Percentiles rank a stretch among this genome's conserved stretches.
Evolutionary conservation across 1,140 invertebrate genomes (phyloP).

Genomic region (Heliothis subflexa): DNA sequence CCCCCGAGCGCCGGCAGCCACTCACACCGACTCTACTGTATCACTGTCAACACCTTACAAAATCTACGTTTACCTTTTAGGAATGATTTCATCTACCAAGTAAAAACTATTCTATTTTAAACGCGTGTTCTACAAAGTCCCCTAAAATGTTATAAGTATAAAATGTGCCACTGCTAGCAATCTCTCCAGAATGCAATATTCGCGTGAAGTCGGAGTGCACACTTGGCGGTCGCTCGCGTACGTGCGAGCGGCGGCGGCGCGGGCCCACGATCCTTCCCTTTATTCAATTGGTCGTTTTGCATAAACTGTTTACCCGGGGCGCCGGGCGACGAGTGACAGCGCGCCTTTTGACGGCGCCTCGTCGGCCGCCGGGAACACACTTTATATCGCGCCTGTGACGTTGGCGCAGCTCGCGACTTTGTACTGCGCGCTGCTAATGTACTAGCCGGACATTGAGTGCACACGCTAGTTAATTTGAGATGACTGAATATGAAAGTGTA

Average conservation of each 20-base stretch:
- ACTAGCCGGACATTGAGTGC: too few relatives aligned
- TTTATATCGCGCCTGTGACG: slow-evolving; percentile 15
- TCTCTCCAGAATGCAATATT: background rate
- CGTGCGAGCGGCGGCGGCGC: slow-evolving; percentile 33
- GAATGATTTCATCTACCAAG: background rate
- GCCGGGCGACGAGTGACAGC: slow-evolving; percentile 23
- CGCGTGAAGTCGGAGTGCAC: background rate
- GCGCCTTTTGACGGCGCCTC: slow-evolving; percentile 28
- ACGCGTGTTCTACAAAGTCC: too few relatives aligned
- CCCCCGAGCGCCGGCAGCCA: slow-evolving; percentile 18
- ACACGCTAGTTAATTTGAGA: too few relatives aligned
- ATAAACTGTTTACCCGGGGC: slow-evolving; percentile 64
- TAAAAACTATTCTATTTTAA: too few relatives aligned
- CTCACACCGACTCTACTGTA: slow-evolving; percentile 27
- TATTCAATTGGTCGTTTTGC: slow-evolving; percentile 67
- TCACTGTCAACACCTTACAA: background rate
- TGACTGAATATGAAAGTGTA: too few relatives aligned
- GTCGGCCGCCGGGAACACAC: background rate
- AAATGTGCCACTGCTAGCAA: background rate
- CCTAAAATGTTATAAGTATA: background rate
- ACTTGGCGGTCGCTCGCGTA: slow-evolving; percentile 24
- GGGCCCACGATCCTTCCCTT: slow-evolving; percentile 59
- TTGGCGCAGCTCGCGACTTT: background rate
- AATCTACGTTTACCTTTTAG: background rate
- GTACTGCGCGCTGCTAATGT: background rate